Conservation (phyloP, 1,140 invertebrate species). For the Lethocerus indicus region DNA sequence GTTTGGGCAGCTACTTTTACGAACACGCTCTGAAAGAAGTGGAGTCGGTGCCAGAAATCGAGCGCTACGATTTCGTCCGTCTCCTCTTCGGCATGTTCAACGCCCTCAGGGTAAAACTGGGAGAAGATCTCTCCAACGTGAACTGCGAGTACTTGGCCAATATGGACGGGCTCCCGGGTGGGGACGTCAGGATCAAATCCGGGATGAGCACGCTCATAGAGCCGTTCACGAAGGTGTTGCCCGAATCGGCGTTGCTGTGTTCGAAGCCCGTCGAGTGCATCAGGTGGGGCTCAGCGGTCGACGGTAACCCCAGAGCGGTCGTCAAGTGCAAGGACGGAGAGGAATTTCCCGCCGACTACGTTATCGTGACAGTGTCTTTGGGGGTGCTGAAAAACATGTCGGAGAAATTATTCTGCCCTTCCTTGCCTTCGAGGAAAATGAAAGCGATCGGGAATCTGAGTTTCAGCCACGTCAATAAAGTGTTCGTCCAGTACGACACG, state of each 20-base stretch:
- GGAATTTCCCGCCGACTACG: slow-evolving; percentile 53
- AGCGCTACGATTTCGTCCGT: too few relatives aligned
- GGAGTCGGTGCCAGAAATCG: too few relatives aligned
- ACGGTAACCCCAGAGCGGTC: slow-evolving; percentile 29
- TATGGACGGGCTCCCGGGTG: slow-evolving; percentile 16
- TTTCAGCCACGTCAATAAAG: slow-evolving; percentile 51
- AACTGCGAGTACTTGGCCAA: slow-evolving; percentile 32
- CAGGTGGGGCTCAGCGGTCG: slow-evolving; percentile 13
- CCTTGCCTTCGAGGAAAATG: slow-evolving; percentile 51
- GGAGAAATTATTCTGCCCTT: slow-evolving; percentile 54
- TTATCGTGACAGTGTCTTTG: slow-evolving; percentile 63
- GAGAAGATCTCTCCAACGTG: slow-evolving; percentile 45
- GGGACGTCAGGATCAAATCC: slow-evolving; percentile 14
- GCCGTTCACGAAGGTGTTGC: slow-evolving; percentile 13
- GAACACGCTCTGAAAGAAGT: too few relatives aligned
- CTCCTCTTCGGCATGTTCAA: slow-evolving; percentile 41
- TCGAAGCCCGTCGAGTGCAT: slow-evolving; percentile 13
- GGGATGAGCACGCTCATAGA: slow-evolving; percentile 13
- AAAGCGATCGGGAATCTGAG: slow-evolving; percentile 57
- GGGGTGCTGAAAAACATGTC: slow-evolving; percentile 66
- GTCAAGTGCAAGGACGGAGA: slow-evolving; percentile 54
- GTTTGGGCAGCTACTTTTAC: too few relatives aligned
- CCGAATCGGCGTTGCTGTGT: slow-evolving; percentile 10
- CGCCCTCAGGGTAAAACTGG: slow-evolving; percentile 43
- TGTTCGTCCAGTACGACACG: slow-evolving; percentile 8